phyloP scores from a whole-genome alignment of 2,888 invertebrate genomes.

The Pachliopta kotzebuea region DNA sequence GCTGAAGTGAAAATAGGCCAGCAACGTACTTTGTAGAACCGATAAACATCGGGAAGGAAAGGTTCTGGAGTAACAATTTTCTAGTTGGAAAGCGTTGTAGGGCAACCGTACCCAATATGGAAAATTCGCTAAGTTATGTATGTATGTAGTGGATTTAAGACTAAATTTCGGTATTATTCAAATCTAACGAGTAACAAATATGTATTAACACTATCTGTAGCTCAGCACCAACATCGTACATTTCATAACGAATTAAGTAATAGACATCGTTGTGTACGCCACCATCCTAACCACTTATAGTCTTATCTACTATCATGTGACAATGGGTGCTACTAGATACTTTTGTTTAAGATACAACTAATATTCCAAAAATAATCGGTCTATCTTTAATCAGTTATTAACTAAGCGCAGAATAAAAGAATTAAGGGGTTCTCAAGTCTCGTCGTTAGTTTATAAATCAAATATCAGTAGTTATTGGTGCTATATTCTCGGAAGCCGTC shows the following conservation, averaged over 20 bases:
- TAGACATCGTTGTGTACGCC: constrained; percentile 14
- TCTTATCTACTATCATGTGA: constrained; percentile 38
- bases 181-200: not conserved
- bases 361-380: not conserved
- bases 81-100: not conserved
- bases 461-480: not conserved
- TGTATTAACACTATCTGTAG: not conserved
- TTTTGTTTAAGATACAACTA: not conserved
- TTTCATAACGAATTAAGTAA: constrained; percentile 4
- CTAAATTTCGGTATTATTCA: not conserved
- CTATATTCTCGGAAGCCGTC: no score
- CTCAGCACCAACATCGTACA: constrained; percentile 6
- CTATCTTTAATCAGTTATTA: not conserved
- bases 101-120: constrained; percentile 1
- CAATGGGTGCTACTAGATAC: constrained; percentile 14
- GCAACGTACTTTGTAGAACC: constrained; percentile 16
- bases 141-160: not conserved
- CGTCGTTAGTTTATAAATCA: not conserved
- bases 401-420: not conserved
- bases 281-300: constrained; percentile 33
- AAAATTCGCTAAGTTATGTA: not conserved
- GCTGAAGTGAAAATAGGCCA: constrained; percentile 22
- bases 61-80: constrained; percentile 8
- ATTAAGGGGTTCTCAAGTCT: not conserved
- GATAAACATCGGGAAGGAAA: constrained; percentile 11